phyloP scores from a whole-genome alignment of 2,888 invertebrate genomes.

The Molanna angustata region DNA sequence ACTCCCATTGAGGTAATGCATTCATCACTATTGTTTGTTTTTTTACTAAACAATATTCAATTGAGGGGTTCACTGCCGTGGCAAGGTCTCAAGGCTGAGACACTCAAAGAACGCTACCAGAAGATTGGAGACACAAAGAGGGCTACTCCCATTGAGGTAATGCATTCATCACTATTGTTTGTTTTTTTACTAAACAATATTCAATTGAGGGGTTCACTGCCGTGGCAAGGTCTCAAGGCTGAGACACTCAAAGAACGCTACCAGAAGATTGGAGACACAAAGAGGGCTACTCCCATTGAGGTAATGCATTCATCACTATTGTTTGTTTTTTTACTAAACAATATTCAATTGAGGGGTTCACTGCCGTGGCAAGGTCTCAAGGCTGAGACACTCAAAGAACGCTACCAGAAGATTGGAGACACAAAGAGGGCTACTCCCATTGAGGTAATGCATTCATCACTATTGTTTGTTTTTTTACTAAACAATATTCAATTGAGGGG shows the following conservation, averaged over 20 bases:
- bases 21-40: too few species aligned
- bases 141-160: conserved; percentile 96
- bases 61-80: conserved; percentile 98
- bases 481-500: too few species aligned
- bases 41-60: too few species aligned
- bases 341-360: conserved; percentile 96
- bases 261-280: conserved; percentile 99
- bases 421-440: conserved; percentile 99
- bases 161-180: too few species aligned
- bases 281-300: conserved; percentile 98
- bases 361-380: conserved; percentile 99
- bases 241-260: conserved; percentile 99
- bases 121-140: conserved; percentile 99
- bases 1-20: conserved; percentile 88
- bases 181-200: too few species aligned
- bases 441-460: too few species aligned
- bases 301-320: too few species aligned
- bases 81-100: conserved; percentile 99
- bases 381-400: conserved; percentile 98
- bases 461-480: too few species aligned
- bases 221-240: conserved; percentile 99
- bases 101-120: conserved; percentile 98
- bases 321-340: too few species aligned
- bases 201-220: conserved; percentile 97
- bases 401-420: conserved; percentile 99